These are phyloP conservation scores for Luperina testacea DNA, from an alignment of 2,888 invertebrate species.

Conservation along the genomic window DNA sequence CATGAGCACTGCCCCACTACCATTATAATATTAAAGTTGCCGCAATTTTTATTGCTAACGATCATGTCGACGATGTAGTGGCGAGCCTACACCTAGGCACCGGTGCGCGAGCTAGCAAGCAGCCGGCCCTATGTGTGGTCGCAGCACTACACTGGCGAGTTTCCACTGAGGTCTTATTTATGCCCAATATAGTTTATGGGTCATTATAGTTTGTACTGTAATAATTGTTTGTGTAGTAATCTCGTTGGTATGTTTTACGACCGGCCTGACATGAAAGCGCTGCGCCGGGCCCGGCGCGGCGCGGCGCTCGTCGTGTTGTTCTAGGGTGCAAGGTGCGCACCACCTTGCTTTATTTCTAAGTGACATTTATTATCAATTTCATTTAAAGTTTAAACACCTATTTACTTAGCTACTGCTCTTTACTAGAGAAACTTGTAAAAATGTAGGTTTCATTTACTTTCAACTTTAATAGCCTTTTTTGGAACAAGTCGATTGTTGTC, in stretches of 20 bases:
- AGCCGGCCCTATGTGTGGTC: slow-evolving; percentile 17
- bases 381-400: slow-evolving; percentile 7
- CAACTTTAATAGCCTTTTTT: background rate
- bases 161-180: slow-evolving; percentile 39
- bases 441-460: background rate
- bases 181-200: slow-evolving; percentile 37
- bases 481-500: no score
- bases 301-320: background rate
- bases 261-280: slow-evolving; percentile 40
- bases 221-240: slow-evolving; percentile 54
- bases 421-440: background rate
- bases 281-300: background rate
- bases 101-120: background rate
- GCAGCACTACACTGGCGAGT: background rate
- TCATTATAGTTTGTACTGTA: slow-evolving; percentile 43
- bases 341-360: slow-evolving; percentile 35
- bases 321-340: slow-evolving; percentile 33
- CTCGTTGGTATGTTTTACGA: slow-evolving; percentile 42
- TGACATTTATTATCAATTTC: slow-evolving; percentile 38
- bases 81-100: background rate
- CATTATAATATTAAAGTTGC: slow-evolving; percentile 17
- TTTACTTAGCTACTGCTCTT: slow-evolving; percentile 14
- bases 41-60: slow-evolving; percentile 26
- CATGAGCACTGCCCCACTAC: slow-evolving; percentile 13
- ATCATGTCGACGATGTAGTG: slow-evolving; percentile 13